Evolutionary conservation across 2,113 vertebrate genomes (phyloP).

Genomic region (Anseranas semipalmata): DNA sequence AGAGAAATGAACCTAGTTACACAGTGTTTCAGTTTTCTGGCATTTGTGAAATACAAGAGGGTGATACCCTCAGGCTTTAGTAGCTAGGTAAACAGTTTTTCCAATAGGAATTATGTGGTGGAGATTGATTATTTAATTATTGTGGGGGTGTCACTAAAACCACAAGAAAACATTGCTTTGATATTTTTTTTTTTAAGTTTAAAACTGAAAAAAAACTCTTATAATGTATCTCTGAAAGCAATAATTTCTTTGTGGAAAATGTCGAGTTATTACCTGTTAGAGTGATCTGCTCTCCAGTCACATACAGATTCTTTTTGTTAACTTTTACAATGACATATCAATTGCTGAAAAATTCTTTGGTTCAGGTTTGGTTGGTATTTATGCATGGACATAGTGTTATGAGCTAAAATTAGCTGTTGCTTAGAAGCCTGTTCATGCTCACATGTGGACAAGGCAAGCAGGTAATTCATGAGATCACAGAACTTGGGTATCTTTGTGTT

Average conservation of each 20-base stretch:
- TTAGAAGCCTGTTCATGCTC: background rate
- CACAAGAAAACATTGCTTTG: too few relatives aligned
- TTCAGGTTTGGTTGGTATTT: background rate
- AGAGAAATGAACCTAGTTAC: background rate
- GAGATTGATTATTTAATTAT: background rate
- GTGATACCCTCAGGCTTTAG: background rate
- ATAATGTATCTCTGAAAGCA: rapidly evolving
- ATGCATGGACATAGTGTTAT: background rate
- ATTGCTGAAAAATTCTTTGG: rapidly evolving
- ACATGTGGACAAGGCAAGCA: background rate
- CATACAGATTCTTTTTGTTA: background rate
- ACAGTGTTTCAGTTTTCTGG: background rate
- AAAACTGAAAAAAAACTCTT: too few relatives aligned
- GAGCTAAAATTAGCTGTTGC: background rate
- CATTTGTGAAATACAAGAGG: background rate
- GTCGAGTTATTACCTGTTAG: background rate
- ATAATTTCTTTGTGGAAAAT: background rate
- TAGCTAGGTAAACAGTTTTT: background rate
- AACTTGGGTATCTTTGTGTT: background rate
- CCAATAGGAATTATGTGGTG: background rate
- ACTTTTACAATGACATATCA: background rate
- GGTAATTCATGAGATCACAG: background rate
- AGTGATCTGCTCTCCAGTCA: background rate
- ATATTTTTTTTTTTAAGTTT: too few relatives aligned
- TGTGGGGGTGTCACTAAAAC: background rate